phyloP scores from a whole-genome alignment of 2,888 invertebrate species.

The Lycia hirtaria region DNA sequence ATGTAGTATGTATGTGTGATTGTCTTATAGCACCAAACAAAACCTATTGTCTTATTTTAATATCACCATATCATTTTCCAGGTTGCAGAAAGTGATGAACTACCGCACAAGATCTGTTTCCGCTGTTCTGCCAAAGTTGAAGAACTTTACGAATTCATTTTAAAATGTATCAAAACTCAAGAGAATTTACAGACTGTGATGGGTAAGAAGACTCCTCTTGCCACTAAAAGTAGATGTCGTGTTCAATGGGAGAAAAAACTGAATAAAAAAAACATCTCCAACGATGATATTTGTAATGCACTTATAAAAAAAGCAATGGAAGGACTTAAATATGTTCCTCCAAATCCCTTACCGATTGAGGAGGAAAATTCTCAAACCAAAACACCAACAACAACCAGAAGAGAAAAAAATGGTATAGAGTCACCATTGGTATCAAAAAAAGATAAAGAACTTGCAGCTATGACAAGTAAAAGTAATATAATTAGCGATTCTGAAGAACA shows the following conservation, averaged over 20 bases:
- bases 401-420: conserved; percentile 39
- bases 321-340: conserved; percentile 65
- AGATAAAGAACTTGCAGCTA: conserved; percentile 11
- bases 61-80: too few relatives aligned
- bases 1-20: too few relatives aligned
- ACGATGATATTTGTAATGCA: conserved; percentile 80
- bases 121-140: conserved; percentile 81
- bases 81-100: conserved; percentile 78
- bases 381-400: conserved; percentile 34
- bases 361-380: conserved; percentile 42
- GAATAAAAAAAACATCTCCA: conserved; percentile 73
- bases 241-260: conserved; percentile 74
- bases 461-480: conserved; percentile 10
- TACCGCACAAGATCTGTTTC: conserved; percentile 83
- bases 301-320: conserved; percentile 79
- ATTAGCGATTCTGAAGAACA: conserved; percentile 19
- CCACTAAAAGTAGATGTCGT: conserved; percentile 63
- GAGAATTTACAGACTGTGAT: conserved; percentile 61
- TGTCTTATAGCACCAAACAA: too few relatives aligned
- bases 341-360: conserved; percentile 42
- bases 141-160: conserved; percentile 77
- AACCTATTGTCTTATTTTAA: too few relatives aligned
- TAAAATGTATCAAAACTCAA: conserved; percentile 77
- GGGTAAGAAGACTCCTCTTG: conserved; percentile 57
- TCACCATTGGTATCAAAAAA: conserved; percentile 28